Percentiles rank a stretch among this genome's conserved stretches.
These are phyloP conservation scores for Dicycla oo DNA, from an alignment of 2,888 invertebrate genomes.

Conservation along the genomic window DNA sequence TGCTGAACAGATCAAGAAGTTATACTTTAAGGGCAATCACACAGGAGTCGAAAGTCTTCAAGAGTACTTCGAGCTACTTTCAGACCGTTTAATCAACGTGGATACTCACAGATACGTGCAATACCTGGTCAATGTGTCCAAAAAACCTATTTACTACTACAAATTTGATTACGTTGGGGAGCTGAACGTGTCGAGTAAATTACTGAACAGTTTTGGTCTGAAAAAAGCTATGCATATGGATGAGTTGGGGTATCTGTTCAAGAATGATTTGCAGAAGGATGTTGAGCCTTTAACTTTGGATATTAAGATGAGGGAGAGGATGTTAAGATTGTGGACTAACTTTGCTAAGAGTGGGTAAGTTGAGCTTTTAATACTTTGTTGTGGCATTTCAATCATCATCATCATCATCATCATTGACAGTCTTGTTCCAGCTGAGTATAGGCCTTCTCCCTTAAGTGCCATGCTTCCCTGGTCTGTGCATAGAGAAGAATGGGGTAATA, in stretches of 20 bases:
- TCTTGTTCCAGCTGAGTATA: too few relatives aligned
- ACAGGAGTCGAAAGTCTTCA: slow-evolving; percentile 73
- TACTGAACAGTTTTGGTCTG: slow-evolving; percentile 67
- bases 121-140: slow-evolving; percentile 78
- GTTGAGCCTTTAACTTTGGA: slow-evolving; percentile 80
- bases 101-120: slow-evolving; percentile 81
- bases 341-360: slow-evolving; percentile 87
- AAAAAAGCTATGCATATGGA: slow-evolving; percentile 81
- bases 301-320: slow-evolving; percentile 82
- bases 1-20: slow-evolving; percentile 74
- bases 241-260: slow-evolving; percentile 84
- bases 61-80: slow-evolving; percentile 79
- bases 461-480: too few relatives aligned
- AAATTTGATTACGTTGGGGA: slow-evolving; percentile 85
- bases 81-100: slow-evolving; percentile 78
- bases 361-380: neutral
- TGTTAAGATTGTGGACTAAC: slow-evolving; percentile 86
- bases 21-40: slow-evolving; percentile 80
- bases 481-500: too few relatives aligned
- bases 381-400: neutral
- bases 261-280: slow-evolving; percentile 76
- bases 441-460: too few relatives aligned
- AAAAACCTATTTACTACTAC: slow-evolving; percentile 83
- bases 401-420: neutral
- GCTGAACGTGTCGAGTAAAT: slow-evolving; percentile 75